phyloP scores from a whole-genome alignment of 2,113 vertebrate species.

The Toxotes chatareus region DNA sequence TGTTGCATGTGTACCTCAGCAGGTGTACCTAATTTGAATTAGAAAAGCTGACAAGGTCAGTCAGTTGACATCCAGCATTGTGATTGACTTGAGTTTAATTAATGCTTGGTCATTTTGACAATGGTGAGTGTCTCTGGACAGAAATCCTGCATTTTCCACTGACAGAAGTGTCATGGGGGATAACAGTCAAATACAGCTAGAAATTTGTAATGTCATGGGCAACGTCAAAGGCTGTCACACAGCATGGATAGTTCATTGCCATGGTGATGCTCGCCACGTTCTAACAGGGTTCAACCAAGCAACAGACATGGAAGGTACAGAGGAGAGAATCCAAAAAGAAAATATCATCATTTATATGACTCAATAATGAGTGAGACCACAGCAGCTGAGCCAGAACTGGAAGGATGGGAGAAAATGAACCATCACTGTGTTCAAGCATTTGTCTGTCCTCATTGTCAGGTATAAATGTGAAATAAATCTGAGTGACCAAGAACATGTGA shows the following conservation, averaged over 20 bases:
- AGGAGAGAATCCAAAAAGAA: conserved; percentile 1
- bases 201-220: not conserved
- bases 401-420: conserved; percentile 17
- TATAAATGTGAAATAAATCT: conserved; percentile 32
- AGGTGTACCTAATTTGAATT: not conserved
- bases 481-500: not conserved
- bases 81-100: conserved; percentile 4
- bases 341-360: conserved; percentile 37
- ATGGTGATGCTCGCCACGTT: conserved; percentile 1
- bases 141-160: conserved; percentile 22
- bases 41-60: not conserved
- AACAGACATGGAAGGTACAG: not conserved
- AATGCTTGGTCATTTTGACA: not conserved
- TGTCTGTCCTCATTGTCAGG: conserved; percentile 26
- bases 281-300: not conserved
- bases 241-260: not conserved
- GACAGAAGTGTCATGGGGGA: not conserved
- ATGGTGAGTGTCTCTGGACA: not conserved
- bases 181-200: not conserved
- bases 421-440: conserved; percentile 30
- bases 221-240: not conserved
- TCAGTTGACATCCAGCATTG: not conserved
- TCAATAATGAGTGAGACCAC: conserved; percentile 39
- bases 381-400: conserved; percentile 5
- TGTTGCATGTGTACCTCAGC: not conserved